phyloP scores from a whole-genome alignment of 2,888 invertebrate genomes.

The Eledona agricola region DNA sequence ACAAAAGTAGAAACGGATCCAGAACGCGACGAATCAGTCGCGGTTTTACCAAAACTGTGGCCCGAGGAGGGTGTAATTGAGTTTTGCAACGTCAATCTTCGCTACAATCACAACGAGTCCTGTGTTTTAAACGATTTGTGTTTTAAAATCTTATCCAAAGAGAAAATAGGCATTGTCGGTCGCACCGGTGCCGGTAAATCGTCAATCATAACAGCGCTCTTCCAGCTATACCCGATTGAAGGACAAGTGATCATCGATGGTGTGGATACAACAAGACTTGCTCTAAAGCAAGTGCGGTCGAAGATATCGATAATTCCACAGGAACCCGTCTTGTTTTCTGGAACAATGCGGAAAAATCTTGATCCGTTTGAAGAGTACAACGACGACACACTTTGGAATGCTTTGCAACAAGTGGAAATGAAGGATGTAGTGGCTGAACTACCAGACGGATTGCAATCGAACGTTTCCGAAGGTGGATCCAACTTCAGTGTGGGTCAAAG shows the following conservation, averaged over 20 bases:
- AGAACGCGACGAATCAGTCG: conserved; percentile 42
- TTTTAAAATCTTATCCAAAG: conserved; percentile 72
- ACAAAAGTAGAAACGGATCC: conserved; percentile 53
- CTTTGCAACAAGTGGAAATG: conserved; percentile 20
- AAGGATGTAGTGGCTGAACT: conserved; percentile 12
- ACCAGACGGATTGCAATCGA: conserved; percentile 13
- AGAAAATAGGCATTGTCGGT: conserved; percentile 83
- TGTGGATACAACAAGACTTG: conserved; percentile 74
- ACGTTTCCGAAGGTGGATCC: conserved; percentile 17
- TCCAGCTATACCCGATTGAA: conserved; percentile 80
- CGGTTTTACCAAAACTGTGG: conserved; percentile 76
- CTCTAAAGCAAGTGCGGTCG: conserved; percentile 77
- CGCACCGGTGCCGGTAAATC: conserved; percentile 89
- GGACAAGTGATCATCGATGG: conserved; percentile 86
- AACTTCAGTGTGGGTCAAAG: conserved; percentile 22
- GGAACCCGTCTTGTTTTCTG: conserved; percentile 76
- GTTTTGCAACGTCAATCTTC: conserved; percentile 74
- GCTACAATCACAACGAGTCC: conserved; percentile 76
- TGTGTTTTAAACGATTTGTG: conserved; percentile 79
- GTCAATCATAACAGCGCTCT: conserved; percentile 79
- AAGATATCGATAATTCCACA: conserved; percentile 87
- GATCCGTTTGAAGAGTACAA: conserved; percentile 24
- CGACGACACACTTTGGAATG: conserved; percentile 15
- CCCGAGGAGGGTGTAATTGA: conserved; percentile 74
- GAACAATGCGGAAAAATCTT: conserved; percentile 15